Evolutionary conservation across 2,113 vertebrate genomes (phyloP), one percentile per base, ranked within the genome.

Genomic region (Microtus montanus): DNA sequence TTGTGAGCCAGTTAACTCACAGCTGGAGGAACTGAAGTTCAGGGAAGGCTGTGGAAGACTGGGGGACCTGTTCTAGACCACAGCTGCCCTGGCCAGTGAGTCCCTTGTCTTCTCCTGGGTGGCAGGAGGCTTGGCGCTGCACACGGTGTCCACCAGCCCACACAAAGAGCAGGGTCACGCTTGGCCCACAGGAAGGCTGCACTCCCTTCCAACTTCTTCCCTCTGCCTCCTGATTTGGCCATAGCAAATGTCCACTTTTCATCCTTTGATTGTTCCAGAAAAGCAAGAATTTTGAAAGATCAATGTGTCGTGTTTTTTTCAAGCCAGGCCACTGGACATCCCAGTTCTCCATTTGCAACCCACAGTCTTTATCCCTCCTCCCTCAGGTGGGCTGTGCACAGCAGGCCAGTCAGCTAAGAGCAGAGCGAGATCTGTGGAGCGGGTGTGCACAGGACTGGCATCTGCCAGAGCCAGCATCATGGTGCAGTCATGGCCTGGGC

Each of bases 271-370:
- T 20, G 9, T 64, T 90, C 77, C 68, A 89, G 85, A 77, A 68
- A 94, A 90, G 52, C 83, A 82, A 82, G 61, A 73, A 70, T 96
- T 96, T 68, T 82, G 73, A 91, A 96, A 96, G 74, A 58, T 15
- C 74, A 44, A 78, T 92, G 77, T 58, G 89, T 91, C 87, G 58
- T 12, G 5, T 87, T 96, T 94, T 47, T 73, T 84, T 89, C 35
- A 91, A 93, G 6, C 28, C 17, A 1, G 2, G 24, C 19, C 11
- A 14, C 24, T 41, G 28, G 7, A 58, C 20, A 63, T 15, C 52
- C 20, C 28, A 3, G 44, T 13, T 17, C 54, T 38, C 28, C 19
- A 12, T n/a, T 52, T 8, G 5, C 11, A 3, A 70, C 41, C 33
- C 6, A 11, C 22, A 44, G 61, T 41, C 17, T 41, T 83, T 70